Evolutionary conservation across 2,797 vertebrate genomes (phyloP).

Genomic region (Falco cherrug): DNA sequence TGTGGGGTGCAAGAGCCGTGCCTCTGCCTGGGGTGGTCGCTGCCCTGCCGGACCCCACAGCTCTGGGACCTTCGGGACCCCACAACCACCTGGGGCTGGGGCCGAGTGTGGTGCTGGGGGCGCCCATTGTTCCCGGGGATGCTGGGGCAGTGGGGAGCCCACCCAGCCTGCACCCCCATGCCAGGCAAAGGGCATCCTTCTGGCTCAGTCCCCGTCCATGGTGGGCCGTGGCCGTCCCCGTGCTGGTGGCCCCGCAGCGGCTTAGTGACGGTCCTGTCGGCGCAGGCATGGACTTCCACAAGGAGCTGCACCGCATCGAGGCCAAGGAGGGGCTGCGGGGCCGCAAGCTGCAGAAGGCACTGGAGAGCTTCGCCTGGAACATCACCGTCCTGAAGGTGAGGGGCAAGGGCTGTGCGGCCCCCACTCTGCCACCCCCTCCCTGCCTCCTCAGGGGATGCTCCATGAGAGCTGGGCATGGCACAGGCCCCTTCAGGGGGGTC

Average conservation of each 20-base stretch:
- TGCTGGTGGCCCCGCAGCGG: rapidly evolving
- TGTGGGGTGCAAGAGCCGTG: rapidly evolving
- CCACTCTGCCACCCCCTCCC: not conserved
- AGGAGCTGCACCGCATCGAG: slow-evolving; percentile 88
- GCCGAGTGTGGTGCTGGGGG: rapidly evolving
- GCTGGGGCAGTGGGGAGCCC: not conserved
- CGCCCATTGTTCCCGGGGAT: not conserved
- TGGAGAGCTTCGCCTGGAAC: slow-evolving; percentile 96
- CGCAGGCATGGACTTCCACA: slow-evolving; percentile 90
- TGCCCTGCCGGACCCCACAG: rapidly evolving
- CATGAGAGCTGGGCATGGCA: not conserved
- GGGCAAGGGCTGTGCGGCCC: rapidly evolving
- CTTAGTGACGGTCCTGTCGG: rapidly evolving
- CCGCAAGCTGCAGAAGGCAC: slow-evolving; percentile 89
- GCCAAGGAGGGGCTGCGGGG: slow-evolving; percentile 90
- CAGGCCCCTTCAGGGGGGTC: not conserved
- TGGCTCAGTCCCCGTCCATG: rapidly evolving
- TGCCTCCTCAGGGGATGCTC: not conserved
- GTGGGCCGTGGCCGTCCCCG: not conserved
- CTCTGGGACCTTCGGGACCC: too few species aligned
- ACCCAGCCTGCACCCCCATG: not conserved
- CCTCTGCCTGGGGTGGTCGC: not conserved
- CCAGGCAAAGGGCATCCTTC: not conserved
- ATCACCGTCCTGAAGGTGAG: slow-evolving; percentile 93
- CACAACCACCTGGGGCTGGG: rapidly evolving